Base-by-base conservation (phyloP, 2,113 vertebrate genomes). In the Microcebus ravelobensis region DNA sequence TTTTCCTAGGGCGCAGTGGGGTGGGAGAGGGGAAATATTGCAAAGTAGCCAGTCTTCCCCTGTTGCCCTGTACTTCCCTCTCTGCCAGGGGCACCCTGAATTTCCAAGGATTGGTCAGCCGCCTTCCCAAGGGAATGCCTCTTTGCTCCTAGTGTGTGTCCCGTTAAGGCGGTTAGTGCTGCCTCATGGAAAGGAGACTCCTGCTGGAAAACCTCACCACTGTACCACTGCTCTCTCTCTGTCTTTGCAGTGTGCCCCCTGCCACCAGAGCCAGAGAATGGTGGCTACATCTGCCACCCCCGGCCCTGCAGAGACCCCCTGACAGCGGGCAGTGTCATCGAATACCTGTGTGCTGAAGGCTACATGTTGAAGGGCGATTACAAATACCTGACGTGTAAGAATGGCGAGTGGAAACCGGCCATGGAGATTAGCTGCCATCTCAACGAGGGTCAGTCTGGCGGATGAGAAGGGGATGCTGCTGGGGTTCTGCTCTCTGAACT, bases 341-440 rank as follows among this genome's bases (percentile, higher is more conserved):
- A 99, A 97, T 99, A 99, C 97, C 99, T 99, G 48, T 99, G 99
- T 8, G 99, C 99, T 0, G 99, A 99, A 98, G 99, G 99, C 94
- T 99, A 99, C 97, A 98, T 99, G 94, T 98, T 99, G 97, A 99
- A 99, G 95, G 99, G 99, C 6, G 99, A 99, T 90, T 99, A 99
- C 98, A 99, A 99, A 93, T 99, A 99, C 98, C 98, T 99, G 98
- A 99, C 99, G 50, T 99, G 99, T 96, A 99, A 99, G 98, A 99
- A 99, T 94, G 99, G 99, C 87, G 99, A 99, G 96, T 99, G 99
- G 99, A 99, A 99, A 94, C 98, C 99, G 3, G 98, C 99, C 91
- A 99, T 99, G 99, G 99, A 99, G 98, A 99, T 99, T 65, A 99
- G 99, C 99, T 99, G 99, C 97, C 99, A 98, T 89, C 99, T 99